Base-by-base conservation (phyloP, 2,113 vertebrate species). In the Dromas ardeola region DNA sequence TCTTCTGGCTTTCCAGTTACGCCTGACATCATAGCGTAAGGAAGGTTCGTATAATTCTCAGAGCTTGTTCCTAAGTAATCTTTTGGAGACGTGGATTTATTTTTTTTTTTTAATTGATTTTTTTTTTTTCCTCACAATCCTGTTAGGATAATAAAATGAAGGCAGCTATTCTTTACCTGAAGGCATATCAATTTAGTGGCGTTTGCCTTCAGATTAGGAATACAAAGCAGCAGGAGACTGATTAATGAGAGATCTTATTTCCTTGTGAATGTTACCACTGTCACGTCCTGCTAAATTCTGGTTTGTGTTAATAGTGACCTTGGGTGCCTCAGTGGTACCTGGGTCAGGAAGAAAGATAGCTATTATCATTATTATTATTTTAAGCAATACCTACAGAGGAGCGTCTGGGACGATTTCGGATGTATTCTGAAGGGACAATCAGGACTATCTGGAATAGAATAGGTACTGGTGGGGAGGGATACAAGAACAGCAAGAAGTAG, bases 181-280 rank as follows among this genome's bases (percentile, higher is more conserved):
- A 94, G 85, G 53, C 34, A 8, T 86, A 49, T 89, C 90, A 95
- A 29, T 52, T 74, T 86, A 77, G 71, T 79, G 86, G 56, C 71
- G 67, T 94, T 94, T 96, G 72, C 81, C 69, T 95, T 92, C 67
- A 84, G 88, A 90, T 91, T 84, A 93, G 86, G 86, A 93, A 71
- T 79, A 88, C 45, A 91, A 76, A 97, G 74, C 73, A 93, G 81
- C 59, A 91, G 71, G 81, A 93, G 71, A 94, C 2, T 84, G 92
- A 93, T 95, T 95, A 96, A 93, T 95, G 74, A 43, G 82, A 85
- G 74, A 69, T 94, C 62, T 86, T 86, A 32, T 95, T 86, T 95
- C 73, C 47, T 91, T 85, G 86, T 11, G 25, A 91, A 86, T 81
- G 30, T 84, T 94, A 79, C 50, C 15, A 6, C 74, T 92, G 56